These are phyloP conservation scores for Platichthys stellatus DNA, from an alignment of 2,113 vertebrate genomes.

Conservation along the genomic window DNA sequence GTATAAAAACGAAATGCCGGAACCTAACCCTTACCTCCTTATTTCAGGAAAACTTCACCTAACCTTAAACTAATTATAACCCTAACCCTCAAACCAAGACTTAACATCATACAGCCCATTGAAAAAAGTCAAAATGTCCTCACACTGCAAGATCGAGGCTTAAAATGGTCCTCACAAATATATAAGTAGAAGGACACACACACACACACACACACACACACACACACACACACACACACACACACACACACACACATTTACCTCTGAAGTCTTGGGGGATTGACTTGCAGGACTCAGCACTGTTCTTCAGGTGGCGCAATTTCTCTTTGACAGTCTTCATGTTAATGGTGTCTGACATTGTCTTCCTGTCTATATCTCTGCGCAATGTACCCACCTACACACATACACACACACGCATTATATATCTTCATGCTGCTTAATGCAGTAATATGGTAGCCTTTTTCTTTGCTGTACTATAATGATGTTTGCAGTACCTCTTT, in stretches of 20 bases:
- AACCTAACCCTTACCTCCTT: too few relatives aligned
- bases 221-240: background rate
- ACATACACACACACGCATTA: background rate
- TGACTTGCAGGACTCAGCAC: conserved; percentile 70
- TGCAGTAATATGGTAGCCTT: background rate
- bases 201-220: background rate
- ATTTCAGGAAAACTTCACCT: too few relatives aligned
- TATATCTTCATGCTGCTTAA: background rate
- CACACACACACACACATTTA: conserved; percentile 34
- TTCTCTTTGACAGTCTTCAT: conserved; percentile 73
- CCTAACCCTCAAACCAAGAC: too few relatives aligned
- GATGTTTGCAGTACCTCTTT: conserved; percentile 62
- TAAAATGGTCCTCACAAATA: too few relatives aligned
- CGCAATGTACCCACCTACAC: conserved; percentile 65
- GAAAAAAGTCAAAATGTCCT: too few relatives aligned
- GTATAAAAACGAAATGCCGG: too few relatives aligned
- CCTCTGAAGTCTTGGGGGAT: conserved; percentile 74
- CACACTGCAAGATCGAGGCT: too few relatives aligned
- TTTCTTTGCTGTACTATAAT: background rate
- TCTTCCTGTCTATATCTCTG: conserved; percentile 51
- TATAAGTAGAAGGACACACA: too few relatives aligned
- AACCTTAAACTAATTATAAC: too few relatives aligned
- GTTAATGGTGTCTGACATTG: conserved; percentile 69
- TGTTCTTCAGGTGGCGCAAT: conserved; percentile 76
- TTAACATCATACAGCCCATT: too few relatives aligned